phyloP scores from a whole-genome alignment of 2,113 vertebrate genomes.

The Tor tambroides region DNA sequence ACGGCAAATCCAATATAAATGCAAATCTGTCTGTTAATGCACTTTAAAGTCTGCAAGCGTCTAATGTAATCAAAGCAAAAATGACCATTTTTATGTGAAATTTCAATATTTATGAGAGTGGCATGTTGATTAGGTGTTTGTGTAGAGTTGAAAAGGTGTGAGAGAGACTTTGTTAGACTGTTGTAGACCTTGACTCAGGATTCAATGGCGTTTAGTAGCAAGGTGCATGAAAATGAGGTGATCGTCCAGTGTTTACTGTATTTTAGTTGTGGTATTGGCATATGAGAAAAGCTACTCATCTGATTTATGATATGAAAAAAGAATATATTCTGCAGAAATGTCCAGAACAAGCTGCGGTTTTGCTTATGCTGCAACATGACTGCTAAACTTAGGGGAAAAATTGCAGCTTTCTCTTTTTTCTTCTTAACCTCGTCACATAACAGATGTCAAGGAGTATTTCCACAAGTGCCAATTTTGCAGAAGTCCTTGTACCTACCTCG shows the following conservation, averaged over 20 bases:
- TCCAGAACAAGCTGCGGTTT: constrained; percentile 10
- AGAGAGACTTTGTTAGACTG: constrained; percentile 16
- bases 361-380: background rate
- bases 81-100: constrained; percentile 71
- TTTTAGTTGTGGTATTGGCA: background rate
- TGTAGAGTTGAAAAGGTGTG: background rate
- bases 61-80: constrained; percentile 76
- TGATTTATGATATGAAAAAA: background rate
- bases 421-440: background rate
- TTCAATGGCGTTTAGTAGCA: constrained; percentile 36
- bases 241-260: background rate
- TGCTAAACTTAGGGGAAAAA: background rate
- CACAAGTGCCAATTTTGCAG: constrained; percentile 41
- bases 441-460: constrained; percentile 36
- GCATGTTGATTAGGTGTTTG: constrained; percentile 67
- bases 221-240: constrained; percentile 42
- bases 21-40: constrained; percentile 80
- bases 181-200: background rate
- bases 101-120: constrained; percentile 77
- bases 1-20: constrained; percentile 82
- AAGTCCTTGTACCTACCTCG: constrained; percentile 29
- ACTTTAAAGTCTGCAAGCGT: constrained; percentile 75
- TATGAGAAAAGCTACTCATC: background rate
- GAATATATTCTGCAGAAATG: background rate
- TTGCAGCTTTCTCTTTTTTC: background rate